Base-by-base conservation (phyloP, 2,797 vertebrate genomes). In the Gallirallus australis region DNA sequence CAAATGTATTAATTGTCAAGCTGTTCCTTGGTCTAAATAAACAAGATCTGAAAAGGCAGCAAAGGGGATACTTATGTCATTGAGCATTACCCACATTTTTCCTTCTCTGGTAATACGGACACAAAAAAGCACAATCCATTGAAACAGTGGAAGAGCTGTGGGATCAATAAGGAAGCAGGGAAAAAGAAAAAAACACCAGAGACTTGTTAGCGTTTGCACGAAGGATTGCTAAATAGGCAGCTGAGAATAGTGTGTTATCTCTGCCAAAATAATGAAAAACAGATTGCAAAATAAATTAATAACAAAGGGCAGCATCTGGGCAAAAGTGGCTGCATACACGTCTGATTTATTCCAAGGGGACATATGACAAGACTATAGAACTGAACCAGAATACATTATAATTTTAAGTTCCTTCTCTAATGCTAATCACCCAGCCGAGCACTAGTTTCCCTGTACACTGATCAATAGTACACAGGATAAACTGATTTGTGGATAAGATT, bases 271-370 rank as follows among this genome's bases (percentile, higher is more conserved):
- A 79, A 85, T 75, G 42, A 89, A 95, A 93, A 92, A 30, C 83
- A 94, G 78, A 93, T 85, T 91, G 81, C 71, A 91, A 92, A 97
- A 82, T 70, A 94, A 96, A 94, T 95, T 80, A 92, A 89, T 80
- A 89, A 95, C 68, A 91, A 88, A 93, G 89, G 82, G 60, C 70
- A 96, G 70, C 78, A 89, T 93, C 87, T 96, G 89, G 60, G 75
- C 50, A 93, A 88, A 86, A 84, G 53, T 72, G 47, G 33, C 66
- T 91, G 77, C 65, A 40, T 64, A 50, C 35, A 69, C 20, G 93
- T 95, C 73, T 91, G 89, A 89, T 82, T 90, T 92, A 85, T 86
- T 90, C 85, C 87, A 72, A 78, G 37, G 31, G 56, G 70, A 94
- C 91, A 80, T 82, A 61, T 12, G 72, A 86, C 37, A 94, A 93